A percentile compares a stretch with the other conserved stretches of the same genome.
phyloP scores from a whole-genome alignment of 2,888 invertebrate species.

The Tetranychus truncatus region DNA sequence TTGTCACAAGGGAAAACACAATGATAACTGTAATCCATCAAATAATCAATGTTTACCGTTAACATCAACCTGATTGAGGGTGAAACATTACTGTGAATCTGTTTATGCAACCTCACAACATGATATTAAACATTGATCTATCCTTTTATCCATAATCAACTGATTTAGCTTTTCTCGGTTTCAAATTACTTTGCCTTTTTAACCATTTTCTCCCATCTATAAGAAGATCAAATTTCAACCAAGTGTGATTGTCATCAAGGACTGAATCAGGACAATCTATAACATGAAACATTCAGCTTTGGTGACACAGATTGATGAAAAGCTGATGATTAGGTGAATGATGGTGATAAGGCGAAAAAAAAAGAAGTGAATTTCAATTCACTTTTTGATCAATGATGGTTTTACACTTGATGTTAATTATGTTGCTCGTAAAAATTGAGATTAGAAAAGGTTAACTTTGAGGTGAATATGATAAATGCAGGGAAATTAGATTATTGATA shows the following conservation, averaged over 20 bases:
- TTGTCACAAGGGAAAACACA: constrained; percentile 1
- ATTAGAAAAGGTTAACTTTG: no score
- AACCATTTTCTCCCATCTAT: neutral
- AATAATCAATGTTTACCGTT: neutral
- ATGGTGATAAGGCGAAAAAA: neutral
- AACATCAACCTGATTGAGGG: neutral
- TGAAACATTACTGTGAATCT: neutral
- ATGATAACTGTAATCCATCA: neutral
- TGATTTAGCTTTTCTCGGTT: neutral
- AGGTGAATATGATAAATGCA: no score
- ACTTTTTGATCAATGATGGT: neutral
- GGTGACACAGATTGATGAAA: neutral
- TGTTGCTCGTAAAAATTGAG: no score
- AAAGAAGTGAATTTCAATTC: neutral
- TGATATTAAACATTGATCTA: neutral
- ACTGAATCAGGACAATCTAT: no score
- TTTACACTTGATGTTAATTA: neutral
- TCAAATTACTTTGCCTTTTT: neutral
- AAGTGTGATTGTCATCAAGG: neutral
- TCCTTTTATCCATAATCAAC: neutral
- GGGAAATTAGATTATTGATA: no score
- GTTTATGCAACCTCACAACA: constrained; percentile 1
- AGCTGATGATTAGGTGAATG: neutral
- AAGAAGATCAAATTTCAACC: neutral
- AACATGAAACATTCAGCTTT: neutral